These are phyloP conservation scores for Furcifer pardalis DNA, from an alignment of 2,797 vertebrate species.

Conservation along the genomic window DNA sequence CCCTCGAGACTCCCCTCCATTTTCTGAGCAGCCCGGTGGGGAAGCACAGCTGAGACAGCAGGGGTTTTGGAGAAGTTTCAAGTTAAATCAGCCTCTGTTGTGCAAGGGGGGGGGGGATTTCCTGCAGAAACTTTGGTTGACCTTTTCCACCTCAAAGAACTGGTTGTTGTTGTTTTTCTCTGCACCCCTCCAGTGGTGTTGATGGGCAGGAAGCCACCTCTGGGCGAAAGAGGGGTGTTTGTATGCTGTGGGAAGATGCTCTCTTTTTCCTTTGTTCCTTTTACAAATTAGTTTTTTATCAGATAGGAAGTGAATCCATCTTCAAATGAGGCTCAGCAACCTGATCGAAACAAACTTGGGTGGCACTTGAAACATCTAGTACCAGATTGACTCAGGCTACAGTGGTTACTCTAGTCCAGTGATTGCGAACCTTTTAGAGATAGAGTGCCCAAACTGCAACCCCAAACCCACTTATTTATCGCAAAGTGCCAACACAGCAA, in stretches of 20 bases:
- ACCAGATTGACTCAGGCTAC: no score
- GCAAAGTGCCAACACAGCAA: no score
- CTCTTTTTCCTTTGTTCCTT: not conserved
- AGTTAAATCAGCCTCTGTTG: not conserved
- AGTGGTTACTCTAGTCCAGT: no score
- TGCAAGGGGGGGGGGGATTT: conserved; percentile 12
- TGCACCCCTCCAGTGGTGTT: not conserved
- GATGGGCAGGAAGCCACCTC: conserved; percentile 12
- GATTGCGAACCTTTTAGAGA: no score
- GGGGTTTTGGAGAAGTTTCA: not conserved
- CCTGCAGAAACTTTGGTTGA: not conserved
- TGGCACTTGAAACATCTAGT: not conserved
- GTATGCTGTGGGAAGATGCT: no score
- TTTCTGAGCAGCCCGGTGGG: not conserved
- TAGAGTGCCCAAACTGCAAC: no score
- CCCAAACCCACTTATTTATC: no score
- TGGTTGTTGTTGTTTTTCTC: not conserved
- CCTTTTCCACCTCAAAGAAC: not conserved
- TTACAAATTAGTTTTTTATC: conserved; percentile 21
- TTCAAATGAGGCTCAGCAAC: not conserved
- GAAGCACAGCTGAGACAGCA: not conserved
- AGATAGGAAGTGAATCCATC: not conserved
- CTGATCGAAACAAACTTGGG: not conserved
- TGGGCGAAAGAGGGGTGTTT: not conserved
- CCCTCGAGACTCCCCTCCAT: not conserved